Evolutionary conservation across 64 coral and sea anemone species (phyloP).

Genomic region (Montipora foliosa): DNA sequence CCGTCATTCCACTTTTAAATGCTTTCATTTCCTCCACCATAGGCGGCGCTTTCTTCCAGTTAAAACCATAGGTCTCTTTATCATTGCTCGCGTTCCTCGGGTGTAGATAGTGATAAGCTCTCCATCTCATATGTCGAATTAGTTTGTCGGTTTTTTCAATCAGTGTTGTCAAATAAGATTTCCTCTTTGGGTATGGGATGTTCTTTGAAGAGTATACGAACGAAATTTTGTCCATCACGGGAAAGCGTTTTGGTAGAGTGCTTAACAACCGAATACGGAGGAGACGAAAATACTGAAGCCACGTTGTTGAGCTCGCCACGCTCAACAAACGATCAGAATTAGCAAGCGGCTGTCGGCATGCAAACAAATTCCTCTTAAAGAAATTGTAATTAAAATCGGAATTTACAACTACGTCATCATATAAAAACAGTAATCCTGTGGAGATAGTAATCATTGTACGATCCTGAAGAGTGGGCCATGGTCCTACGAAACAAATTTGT

Average conservation of each 20-base stretch:
- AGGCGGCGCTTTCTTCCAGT: background rate
- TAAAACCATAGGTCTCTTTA: slow-evolving; percentile 53
- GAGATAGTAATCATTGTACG: no score
- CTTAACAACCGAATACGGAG: background rate
- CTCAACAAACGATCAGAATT: no score
- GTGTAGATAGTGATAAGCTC: background rate
- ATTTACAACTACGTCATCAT: no score
- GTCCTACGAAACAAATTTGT: no score
- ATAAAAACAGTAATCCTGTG: no score
- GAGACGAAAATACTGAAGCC: no score
- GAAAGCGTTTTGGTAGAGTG: background rate
- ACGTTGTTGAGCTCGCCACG: no score
- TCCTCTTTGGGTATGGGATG: background rate
- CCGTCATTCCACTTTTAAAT: background rate
- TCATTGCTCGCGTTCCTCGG: background rate
- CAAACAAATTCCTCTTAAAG: no score
- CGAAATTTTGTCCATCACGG: background rate
- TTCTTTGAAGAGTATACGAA: slow-evolving; percentile 48
- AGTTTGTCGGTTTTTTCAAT: slow-evolving; percentile 37
- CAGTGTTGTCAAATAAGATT: background rate
- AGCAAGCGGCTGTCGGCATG: no score
- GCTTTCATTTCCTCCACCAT: slow-evolving; percentile 28
- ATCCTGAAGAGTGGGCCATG: no score
- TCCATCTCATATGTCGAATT: slow-evolving; percentile 19
- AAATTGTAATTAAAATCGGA: no score